Base-by-base conservation (phyloP, 2,888 invertebrate species). In the Panopea generosa region DNA sequence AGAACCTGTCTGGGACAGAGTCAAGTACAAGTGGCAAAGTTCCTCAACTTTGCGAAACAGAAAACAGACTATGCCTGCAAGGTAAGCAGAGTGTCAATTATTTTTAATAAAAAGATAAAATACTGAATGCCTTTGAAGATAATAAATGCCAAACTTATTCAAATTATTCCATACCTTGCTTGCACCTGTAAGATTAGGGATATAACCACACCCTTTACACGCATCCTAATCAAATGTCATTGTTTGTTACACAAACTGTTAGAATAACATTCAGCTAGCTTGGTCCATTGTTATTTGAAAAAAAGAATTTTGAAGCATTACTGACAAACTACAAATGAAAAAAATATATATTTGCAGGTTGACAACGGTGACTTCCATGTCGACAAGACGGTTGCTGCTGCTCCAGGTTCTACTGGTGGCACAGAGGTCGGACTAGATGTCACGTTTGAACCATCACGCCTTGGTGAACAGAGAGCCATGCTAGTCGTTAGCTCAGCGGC, bases 51-150 rank as follows among this genome's bases (percentile, higher is more conserved):
- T 79, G 89, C 91, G 53, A 92, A 92, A 78, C 90, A 91, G 77
- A 93, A 92, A 79, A 91, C 92, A 11, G 93, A 93, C 75, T 93
- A 93, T 71, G 62, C 85, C 11, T 93, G 92, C 88, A 92, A 92
- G 89, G 92, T 93, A 78, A 60, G 75, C 50, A 38, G 3, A 24
- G 24, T n/a, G 9, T 22, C 7, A 14, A 40, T 40, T 7, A n/a
- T n/a, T n/a, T n/a, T n/a, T n/a, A n/a, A n/a, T n/a, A n/a, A n/a
- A n/a, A n/a, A n/a, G n/a, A n/a, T n/a, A n/a, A n/a, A n/a, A n/a
- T n/a, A n/a, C n/a, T n/a, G n/a, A n/a, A n/a, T n/a, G n/a, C n/a
- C n/a, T n/a, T n/a, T n/a, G n/a, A n/a, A n/a, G n/a, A n/a, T n/a
- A n/a, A n/a, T n/a, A n/a, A n/a, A n/a, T n/a, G n/a, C n/a, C n/a